Evolutionary conservation across 1,140 invertebrate species (phyloP), one percentile per base, ranked within the genome.

Genomic region (Mactra quadrangularis): DNA sequence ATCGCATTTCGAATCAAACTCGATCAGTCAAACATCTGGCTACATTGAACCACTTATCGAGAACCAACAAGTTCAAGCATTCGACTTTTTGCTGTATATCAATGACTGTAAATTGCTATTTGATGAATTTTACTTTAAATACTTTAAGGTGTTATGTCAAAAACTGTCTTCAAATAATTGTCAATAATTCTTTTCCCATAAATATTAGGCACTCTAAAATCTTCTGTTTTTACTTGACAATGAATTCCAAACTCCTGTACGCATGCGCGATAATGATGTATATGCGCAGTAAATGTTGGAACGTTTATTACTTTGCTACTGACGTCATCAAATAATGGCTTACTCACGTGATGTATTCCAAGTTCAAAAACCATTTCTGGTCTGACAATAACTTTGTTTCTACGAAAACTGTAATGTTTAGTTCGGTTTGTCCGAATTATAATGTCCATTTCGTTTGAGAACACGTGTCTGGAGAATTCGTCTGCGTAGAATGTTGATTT

Each of bases 221-320:
- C 79, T 27, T 64, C 38, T 7, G 45, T 64, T 6, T 25, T 38
- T 15, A 64, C 19, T 15, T 53, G n/a, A 60, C 79, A 82, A 6
- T 74, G 79, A 1, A 74, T 82, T 15, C 60, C 70, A 19, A 82
- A 74, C 27, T 82, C 79, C 17, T 62, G 47, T 13, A 64, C 59
- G 31, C 79, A 82, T 13, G 45, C 31, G 7, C 97, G 92, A 90
- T 98, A 98, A 90, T 98, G 97, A 89, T 98, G 97, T 29, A 99
- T 93, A 74, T 97, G 96, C 0, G 96, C 97, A 0, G 96, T 94
- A 62, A 97, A 96, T 0, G 96, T 94, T 19, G 71, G 53, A 19
- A 89, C 84, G 9, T 71, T 52, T 27, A 68, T 25, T 11, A 79
- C 33, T 22, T 62, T 38, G 27, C 27, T 50, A 19, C 60, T 38